Percentiles rank a stretch among this genome's conserved stretches.
phyloP scores from a whole-genome alignment of 2,797 vertebrate species.

The Anas acuta region DNA sequence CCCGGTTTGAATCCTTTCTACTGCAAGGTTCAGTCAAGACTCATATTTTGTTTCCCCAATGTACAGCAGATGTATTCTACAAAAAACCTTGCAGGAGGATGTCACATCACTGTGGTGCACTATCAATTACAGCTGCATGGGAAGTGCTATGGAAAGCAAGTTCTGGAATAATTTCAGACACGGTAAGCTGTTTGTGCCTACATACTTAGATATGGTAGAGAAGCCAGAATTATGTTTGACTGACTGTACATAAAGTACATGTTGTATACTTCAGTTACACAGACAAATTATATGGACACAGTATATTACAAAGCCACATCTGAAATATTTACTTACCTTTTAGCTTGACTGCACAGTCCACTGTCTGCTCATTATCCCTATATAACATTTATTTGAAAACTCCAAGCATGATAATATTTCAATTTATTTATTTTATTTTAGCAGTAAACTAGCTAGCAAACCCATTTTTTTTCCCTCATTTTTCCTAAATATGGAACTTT shows the following conservation, averaged over 20 bases:
- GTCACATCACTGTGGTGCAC: not conserved
- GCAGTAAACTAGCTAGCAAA: not conserved
- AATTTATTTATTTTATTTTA: not conserved
- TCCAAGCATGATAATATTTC: not conserved
- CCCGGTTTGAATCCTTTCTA: conserved; percentile 70
- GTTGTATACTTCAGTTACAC: not conserved
- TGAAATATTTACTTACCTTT: not conserved
- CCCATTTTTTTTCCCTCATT: rapidly evolving
- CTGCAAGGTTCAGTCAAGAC: conserved; percentile 67
- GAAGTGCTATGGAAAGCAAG: conserved; percentile 36
- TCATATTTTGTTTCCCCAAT: conserved; percentile 62
- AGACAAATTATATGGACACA: not conserved
- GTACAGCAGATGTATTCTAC: conserved; percentile 68
- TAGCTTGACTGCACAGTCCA: not conserved
- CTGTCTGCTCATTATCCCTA: not conserved
- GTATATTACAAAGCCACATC: not conserved
- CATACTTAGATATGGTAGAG: not conserved
- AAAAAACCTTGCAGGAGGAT: conserved; percentile 66
- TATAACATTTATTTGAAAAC: not conserved
- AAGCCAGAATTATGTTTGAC: not conserved
- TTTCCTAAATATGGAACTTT: not conserved
- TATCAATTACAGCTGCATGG: conserved; percentile 53
- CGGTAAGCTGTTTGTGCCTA: not conserved
- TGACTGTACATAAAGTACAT: too few relatives aligned
- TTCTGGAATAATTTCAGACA: conserved; percentile 38